Conservation (phyloP, 2,888 invertebrate species). For the Pseudococcus longispinus region DNA sequence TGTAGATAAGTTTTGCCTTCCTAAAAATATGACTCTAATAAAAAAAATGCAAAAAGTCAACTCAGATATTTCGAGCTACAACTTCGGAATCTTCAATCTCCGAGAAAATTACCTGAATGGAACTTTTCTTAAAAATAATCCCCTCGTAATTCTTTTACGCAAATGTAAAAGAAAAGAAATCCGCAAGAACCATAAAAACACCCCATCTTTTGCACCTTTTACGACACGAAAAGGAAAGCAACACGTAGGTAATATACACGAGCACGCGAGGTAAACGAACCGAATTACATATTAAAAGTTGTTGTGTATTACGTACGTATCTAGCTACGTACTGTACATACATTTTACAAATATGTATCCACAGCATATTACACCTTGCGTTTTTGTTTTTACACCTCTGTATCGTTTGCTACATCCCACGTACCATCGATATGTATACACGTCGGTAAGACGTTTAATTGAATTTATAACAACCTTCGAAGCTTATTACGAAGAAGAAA, state of each 20-base stretch:
- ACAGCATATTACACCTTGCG: neutral
- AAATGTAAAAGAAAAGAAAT: neutral
- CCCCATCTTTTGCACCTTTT: neutral
- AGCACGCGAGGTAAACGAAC: neutral
- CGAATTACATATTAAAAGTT: neutral
- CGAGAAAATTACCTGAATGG: no score
- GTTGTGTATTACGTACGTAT: no score
- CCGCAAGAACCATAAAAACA: neutral
- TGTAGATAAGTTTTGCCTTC: no score
- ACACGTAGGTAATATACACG: neutral
- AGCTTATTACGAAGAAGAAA: neutral
- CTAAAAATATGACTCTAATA: no score
- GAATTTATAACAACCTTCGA: neutral
- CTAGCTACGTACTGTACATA: no score
- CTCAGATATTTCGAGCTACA: no score
- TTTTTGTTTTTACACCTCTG: neutral
- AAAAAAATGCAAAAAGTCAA: no score
- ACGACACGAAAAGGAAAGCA: neutral
- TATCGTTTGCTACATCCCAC: neutral
- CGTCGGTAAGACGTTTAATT: neutral
- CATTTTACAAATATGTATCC: neutral
- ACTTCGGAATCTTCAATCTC: no score
- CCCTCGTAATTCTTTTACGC: no score
- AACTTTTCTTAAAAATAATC: no score
- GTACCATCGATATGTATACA: neutral